These are phyloP conservation scores for Zele albiditarsus DNA, from an alignment of 2,888 invertebrate species.

Conservation along the genomic window DNA sequence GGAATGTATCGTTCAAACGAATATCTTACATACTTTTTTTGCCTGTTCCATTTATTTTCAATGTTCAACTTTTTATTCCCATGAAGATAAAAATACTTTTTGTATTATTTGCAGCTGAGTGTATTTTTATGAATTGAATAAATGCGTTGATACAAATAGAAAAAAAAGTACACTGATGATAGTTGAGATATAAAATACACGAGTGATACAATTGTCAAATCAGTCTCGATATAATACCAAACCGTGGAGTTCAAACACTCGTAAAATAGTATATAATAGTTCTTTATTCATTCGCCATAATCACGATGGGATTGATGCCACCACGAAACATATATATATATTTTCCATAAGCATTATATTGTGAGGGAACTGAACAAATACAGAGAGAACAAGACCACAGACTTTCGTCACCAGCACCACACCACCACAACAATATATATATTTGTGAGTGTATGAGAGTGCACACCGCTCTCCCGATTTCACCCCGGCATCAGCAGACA, in stretches of 20 bases:
- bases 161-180: too few species aligned
- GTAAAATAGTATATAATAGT: neutral
- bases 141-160: neutral
- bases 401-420: constrained; percentile 2
- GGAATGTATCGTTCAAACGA: constrained; percentile 47
- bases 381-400: constrained; percentile 27
- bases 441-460: neutral
- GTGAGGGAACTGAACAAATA: constrained; percentile 25
- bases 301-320: constrained; percentile 20
- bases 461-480: constrained; percentile 2
- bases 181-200: too few species aligned
- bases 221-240: too few species aligned
- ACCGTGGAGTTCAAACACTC: too few species aligned
- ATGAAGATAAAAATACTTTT: neutral
- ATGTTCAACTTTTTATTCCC: neutral
- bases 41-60: neutral
- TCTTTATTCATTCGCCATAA: neutral
- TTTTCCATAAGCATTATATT: constrained; percentile 18
- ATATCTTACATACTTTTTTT: constrained; percentile 49
- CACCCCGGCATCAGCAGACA: constrained; percentile 44
- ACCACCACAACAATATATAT: neutral
- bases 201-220: too few species aligned
- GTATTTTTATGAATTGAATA: neutral
- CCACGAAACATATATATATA: constrained; percentile 6
- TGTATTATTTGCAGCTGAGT: neutral